Base-by-base conservation (phyloP, 2,888 invertebrate genomes). In the Cancer borealis region DNA sequence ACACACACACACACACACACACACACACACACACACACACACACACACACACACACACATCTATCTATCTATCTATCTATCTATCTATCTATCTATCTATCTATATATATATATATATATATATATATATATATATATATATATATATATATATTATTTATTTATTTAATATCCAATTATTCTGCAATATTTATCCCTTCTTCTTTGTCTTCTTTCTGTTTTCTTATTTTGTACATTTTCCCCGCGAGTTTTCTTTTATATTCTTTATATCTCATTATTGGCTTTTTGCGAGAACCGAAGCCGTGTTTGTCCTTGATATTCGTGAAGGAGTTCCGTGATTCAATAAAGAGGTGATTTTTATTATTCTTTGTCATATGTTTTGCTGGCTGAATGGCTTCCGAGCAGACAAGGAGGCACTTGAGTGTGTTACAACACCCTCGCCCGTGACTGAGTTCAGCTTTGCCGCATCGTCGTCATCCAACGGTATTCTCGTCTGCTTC, bases 1-100 rank as follows among this genome's bases (percentile, higher is more conserved):
- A 66, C 66, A 66, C 66, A 66, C 66, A 66, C 66, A 66, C 45
- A 87, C 88, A 30, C 88, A 30, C 88, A 30, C 88, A 30, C 88
- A 17, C 88, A 45, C 45, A 17, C 88, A 88, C 45, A 88, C 45
- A 88, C 45, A 88, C 45, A 60, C 60, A 60, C 60, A 60, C 60
- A 60, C 60, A 60, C 60, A 60, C 60, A 60, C 60, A 60, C 60
- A 60, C 60, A 60, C 60, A 60, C 60, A 60, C 60, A 60, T n/a
- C n/a, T n/a, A n/a, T n/a, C n/a, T n/a, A n/a, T n/a, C n/a, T n/a
- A n/a, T n/a, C n/a, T n/a, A n/a, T n/a, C n/a, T n/a, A n/a, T n/a
- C n/a, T n/a, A n/a, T n/a, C n/a, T n/a, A n/a, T n/a, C n/a, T n/a
- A n/a, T n/a, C n/a, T n/a, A n/a, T n/a, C n/a, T n/a, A n/a, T n/a